Evolutionary conservation across 2,888 invertebrate genomes (phyloP).

Genomic region (Acronicta aceris): DNA sequence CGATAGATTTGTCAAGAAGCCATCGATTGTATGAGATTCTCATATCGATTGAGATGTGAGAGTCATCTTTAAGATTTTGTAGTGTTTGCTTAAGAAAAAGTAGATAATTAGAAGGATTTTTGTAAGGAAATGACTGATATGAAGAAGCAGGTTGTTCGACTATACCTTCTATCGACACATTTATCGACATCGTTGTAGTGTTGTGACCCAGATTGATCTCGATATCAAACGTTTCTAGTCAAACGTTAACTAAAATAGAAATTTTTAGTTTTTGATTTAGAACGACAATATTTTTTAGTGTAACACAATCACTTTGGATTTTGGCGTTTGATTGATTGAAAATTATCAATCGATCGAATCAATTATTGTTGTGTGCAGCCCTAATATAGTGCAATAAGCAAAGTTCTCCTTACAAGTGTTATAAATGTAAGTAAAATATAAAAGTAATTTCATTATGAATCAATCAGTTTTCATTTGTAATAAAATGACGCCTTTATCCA

Average conservation of each 20-base stretch:
- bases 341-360: conserved; percentile 36
- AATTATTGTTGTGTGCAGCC: conserved; percentile 17
- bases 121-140: conserved; percentile 39
- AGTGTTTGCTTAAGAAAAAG: conserved; percentile 14
- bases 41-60: conserved; percentile 16
- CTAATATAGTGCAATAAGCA: conserved; percentile 42
- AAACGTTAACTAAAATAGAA: conserved; percentile 75
- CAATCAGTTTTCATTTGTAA: conserved; percentile 10
- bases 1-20: conserved; percentile 34
- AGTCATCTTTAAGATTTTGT: conserved; percentile 11
- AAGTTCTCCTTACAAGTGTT: conserved; percentile 7
- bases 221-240: conserved; percentile 84
- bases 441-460: conserved; percentile 16
- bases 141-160: conserved; percentile 24
- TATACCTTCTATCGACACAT: conserved; percentile 22
- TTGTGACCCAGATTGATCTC: conserved; percentile 75
- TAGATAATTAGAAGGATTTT: conserved; percentile 43
- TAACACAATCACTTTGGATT: conserved; percentile 60
- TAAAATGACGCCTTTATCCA: conserved; percentile 40
- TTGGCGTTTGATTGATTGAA: conserved; percentile 47
- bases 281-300: conserved; percentile 64
- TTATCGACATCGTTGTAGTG: conserved; percentile 45
- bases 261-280: conserved; percentile 68
- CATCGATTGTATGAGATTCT: conserved; percentile 31
- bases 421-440: conserved; percentile 14